A percentile compares a stretch with the other conserved stretches of the same genome.
These are phyloP conservation scores for Dicrurus megarhynchus DNA, from an alignment of 2,113 vertebrate genomes.

Conservation along the genomic window DNA sequence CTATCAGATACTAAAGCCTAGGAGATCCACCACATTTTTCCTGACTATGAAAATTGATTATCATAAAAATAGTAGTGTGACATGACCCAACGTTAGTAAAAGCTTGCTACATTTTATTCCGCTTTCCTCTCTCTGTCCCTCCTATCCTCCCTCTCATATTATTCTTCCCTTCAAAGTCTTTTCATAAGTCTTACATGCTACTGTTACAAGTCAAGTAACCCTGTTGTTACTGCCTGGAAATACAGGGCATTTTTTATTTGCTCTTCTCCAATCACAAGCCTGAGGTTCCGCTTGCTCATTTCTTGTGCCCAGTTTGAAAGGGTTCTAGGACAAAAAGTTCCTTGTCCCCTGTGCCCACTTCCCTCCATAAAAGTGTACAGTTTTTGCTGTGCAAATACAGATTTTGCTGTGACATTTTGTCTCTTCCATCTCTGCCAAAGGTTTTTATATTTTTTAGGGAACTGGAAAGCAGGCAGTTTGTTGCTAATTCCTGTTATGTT, in stretches of 20 bases:
- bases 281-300: background rate
- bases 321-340: background rate
- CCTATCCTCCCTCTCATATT: background rate
- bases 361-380: background rate
- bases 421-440: background rate
- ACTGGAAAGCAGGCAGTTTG: background rate
- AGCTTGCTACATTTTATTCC: background rate
- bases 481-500: background rate
- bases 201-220: background rate
- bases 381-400: background rate
- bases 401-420: background rate
- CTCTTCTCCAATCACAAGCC: background rate
- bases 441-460: background rate
- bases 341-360: background rate
- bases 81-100: background rate
- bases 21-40: background rate
- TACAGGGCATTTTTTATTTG: background rate
- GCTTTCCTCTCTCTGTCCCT: background rate
- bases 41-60: background rate
- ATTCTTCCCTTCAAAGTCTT: background rate
- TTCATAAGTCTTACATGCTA: background rate
- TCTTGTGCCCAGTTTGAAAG: background rate
- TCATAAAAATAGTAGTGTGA: constrained; percentile 8
- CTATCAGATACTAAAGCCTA: background rate
- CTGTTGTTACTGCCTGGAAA: background rate